These are phyloP conservation scores for Melanotaenia nigrans DNA, from an alignment of 2,797 vertebrate species.

Conservation along the genomic window DNA sequence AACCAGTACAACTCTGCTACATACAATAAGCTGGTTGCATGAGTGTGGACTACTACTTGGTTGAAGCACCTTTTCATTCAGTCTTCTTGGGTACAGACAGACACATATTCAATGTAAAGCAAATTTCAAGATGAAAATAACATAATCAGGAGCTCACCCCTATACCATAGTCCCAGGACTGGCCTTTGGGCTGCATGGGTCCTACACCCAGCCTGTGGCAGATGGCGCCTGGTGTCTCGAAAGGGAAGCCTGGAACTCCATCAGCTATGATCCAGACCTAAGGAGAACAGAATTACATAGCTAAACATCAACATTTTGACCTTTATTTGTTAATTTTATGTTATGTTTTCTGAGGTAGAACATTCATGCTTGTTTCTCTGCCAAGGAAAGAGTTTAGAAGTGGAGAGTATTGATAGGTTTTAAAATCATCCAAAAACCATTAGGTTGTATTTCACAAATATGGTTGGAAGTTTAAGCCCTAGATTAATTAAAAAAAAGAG, in stretches of 20 bases:
- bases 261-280: conserved; percentile 96
- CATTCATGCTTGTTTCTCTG: neutral
- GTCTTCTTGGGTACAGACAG: too few species aligned
- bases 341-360: neutral
- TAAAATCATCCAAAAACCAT: neutral
- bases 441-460: neutral
- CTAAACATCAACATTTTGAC: neutral
- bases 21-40: neutral
- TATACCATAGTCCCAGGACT: conserved; percentile 94
- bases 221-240: conserved; percentile 89
- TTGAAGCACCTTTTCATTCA: too few species aligned
- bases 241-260: conserved; percentile 89
- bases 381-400: neutral
- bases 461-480: neutral
- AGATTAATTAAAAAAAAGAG: neutral
- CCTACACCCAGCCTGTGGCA: conserved; percentile 90
- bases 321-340: neutral
- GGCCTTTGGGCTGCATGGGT: conserved; percentile 90
- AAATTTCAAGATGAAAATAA: neutral
- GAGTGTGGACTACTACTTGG: too few species aligned
- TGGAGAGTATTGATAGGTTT: neutral
- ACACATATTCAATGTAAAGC: too few species aligned
- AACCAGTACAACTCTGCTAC: neutral
- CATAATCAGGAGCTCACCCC: conserved; percentile 84
- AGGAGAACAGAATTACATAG: conserved; percentile 11